Evolutionary conservation across 2,113 vertebrate species (phyloP).

Genomic region (Notarius lentiginosus): DNA sequence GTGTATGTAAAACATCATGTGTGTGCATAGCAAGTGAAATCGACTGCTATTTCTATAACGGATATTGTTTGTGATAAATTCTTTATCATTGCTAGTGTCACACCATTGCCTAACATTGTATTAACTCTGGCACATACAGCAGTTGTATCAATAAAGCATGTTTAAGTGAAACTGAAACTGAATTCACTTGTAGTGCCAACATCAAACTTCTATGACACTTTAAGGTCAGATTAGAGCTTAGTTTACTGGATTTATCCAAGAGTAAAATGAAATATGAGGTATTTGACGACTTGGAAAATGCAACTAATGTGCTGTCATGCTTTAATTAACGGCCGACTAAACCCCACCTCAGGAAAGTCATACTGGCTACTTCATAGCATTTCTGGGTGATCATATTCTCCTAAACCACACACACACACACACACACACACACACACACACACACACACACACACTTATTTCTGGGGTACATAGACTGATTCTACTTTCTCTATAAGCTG

Average conservation of each 20-base stretch:
- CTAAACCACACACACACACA: neutral
- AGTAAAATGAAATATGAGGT: constrained; percentile 3
- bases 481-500: constrained; percentile 27
- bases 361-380: constrained; percentile 5
- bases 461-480: constrained; percentile 4
- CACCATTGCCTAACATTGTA: neutral
- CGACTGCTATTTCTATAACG: neutral
- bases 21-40: neutral
- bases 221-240: neutral
- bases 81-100: neutral
- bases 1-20: neutral
- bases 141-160: neutral
- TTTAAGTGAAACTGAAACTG: neutral
- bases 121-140: neutral
- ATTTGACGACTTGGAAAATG: neutral
- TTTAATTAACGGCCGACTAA: neutral
- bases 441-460: neutral
- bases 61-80: neutral
- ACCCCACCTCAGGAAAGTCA: neutral
- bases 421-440: neutral
- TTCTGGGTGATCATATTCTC: constrained; percentile 3
- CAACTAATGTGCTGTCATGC: neutral
- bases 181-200: neutral
- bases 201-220: constrained; percentile 17
- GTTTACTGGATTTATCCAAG: neutral